Evolutionary conservation across 2,797 vertebrate genomes (phyloP), one percentile per base, ranked within the genome.

Genomic region (Avahi laniger): DNA sequence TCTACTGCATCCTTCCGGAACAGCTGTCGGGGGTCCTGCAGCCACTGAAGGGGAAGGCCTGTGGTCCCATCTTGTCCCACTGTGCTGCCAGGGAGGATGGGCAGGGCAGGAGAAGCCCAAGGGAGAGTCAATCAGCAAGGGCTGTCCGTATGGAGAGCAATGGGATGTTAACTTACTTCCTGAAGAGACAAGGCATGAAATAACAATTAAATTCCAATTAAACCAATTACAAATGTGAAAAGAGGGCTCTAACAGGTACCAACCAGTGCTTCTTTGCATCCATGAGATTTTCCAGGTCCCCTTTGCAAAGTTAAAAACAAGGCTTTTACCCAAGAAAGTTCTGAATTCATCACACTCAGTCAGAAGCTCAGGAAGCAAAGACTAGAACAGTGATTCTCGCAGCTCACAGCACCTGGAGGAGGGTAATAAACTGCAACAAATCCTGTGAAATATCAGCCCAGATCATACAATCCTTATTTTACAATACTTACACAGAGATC

Each of bases 301-400:
- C 7, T 8, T 24, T 0, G 0, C 26, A 46, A 41, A 46, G 12
- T 5, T 33, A 17, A 33, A 67, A 67, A 52, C 48, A 12, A 22
- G 12, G 9, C 12, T 18, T 13, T 18, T 28, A 22, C 50, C 30
- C 0, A 0, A 52, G 41, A 28, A 72, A 67, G 48, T 3, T 46
- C 65, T 4, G 43, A 18, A 5, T 35, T 28, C 72, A 65, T 1
- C 46, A 76, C 28, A 48, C 38, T 38, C 0, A 10, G 59, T 13
- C 43, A 0, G 2, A 24, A 14, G 11, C 24, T 65, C 52, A 12
- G 75, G 81, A 79, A 83, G 76, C 30, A 26, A 26, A 73, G 57
- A 54, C 52, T 26, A 38, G n/a, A 59, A 7, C 14, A 12, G 7
- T 10, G 33, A 6, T 57, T 24, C 63, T 85, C 15, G 22, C 1